Conservation (phyloP, 2,888 invertebrate species). For the Nomada fabriciana region DNA sequence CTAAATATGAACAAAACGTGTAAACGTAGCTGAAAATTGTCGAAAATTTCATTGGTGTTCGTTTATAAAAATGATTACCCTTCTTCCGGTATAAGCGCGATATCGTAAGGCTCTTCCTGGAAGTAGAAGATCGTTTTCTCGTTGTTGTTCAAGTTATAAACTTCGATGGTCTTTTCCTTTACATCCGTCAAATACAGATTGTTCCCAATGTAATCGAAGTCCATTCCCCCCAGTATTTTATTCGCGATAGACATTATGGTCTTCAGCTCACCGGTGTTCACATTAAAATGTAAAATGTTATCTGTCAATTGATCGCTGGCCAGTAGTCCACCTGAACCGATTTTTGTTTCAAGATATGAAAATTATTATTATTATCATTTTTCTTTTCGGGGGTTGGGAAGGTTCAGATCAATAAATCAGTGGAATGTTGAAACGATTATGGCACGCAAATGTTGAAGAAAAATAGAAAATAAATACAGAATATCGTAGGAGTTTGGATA, state of each 20-base stretch:
- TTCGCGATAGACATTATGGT: slow-evolving; percentile 84
- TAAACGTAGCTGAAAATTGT: background rate
- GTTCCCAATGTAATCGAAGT: slow-evolving; percentile 89
- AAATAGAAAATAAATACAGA: too few species aligned
- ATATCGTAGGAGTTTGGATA: too few species aligned
- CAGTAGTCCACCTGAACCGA: slow-evolving; percentile 68
- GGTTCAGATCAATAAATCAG: background rate
- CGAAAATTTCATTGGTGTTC: background rate
- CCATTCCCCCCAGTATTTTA: slow-evolving; percentile 86
- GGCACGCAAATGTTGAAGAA: too few species aligned
- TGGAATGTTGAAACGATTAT: too few species aligned
- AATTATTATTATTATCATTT: slow-evolving; percentile 6
- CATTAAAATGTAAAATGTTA: slow-evolving; percentile 70
- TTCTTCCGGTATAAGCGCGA: slow-evolving; percentile 89
- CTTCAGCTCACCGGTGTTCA: slow-evolving; percentile 52
- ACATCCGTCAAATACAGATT: slow-evolving; percentile 91
- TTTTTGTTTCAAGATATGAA: slow-evolving; percentile 10
- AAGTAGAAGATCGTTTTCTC: slow-evolving; percentile 87
- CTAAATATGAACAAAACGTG: background rate
- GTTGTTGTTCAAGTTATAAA: slow-evolving; percentile 87
- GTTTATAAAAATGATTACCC: slow-evolving; percentile 84
- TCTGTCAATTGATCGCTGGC: slow-evolving; percentile 70
- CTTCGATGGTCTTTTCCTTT: slow-evolving; percentile 88
- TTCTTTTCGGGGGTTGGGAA: too few species aligned
- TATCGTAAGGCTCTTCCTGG: slow-evolving; percentile 87